phyloP scores from a whole-genome alignment of 2,113 vertebrate genomes.

The Lanius collurio region DNA sequence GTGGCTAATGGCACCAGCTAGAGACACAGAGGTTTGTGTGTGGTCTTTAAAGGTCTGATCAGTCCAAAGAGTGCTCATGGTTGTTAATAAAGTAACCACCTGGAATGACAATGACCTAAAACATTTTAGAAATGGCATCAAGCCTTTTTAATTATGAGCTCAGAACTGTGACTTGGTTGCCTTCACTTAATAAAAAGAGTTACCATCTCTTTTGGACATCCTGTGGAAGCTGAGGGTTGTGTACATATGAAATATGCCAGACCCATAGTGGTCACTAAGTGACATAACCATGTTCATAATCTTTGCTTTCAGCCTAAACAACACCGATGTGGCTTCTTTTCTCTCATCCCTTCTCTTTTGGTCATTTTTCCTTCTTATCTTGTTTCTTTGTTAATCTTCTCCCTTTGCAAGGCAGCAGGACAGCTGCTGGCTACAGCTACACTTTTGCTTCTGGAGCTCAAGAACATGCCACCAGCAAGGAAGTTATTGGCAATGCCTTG shows the following conservation, averaged over 20 bases:
- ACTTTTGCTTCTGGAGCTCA: not conserved
- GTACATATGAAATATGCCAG: not conserved
- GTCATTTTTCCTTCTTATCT: not conserved
- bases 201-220: not conserved
- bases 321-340: not conserved
- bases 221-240: not conserved
- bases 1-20: not conserved
- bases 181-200: not conserved
- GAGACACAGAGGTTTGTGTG: rapidly evolving
- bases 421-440: rapidly evolving
- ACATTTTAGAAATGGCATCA: not conserved
- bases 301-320: not conserved
- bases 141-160: not conserved
- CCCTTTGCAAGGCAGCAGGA: not conserved
- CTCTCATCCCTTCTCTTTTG: not conserved
- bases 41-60: not conserved
- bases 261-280: not conserved
- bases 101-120: not conserved
- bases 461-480: not conserved
- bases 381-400: not conserved
- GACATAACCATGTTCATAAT: not conserved
- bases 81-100: not conserved
- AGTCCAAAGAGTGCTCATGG: rapidly evolving
- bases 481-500: not conserved
- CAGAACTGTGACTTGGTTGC: not conserved